Conservation (phyloP, 2,113 vertebrate species). For the Dolichallabes microphthalmus region DNA sequence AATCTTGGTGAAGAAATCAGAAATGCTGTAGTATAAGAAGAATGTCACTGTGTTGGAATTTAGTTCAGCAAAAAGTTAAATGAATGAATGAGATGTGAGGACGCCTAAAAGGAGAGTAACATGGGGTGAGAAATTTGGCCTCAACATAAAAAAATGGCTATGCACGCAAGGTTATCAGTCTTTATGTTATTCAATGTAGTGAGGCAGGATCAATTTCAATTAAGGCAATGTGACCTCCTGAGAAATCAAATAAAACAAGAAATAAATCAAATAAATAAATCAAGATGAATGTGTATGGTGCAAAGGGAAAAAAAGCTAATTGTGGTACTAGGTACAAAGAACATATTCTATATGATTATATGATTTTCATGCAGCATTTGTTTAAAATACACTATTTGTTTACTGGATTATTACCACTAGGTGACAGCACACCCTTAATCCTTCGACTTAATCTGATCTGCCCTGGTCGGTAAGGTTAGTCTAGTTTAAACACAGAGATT, state of each 20-base stretch:
- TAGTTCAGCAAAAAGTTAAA: neutral
- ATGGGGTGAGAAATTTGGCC: neutral
- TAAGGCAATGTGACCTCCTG: constrained; percentile 33
- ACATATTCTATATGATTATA: neutral
- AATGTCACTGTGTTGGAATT: neutral
- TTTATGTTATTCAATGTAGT: constrained; percentile 11
- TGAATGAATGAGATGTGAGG: neutral
- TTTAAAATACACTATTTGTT: neutral
- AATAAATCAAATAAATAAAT: neutral
- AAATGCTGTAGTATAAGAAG: neutral
- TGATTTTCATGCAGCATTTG: neutral
- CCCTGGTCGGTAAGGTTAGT: neutral
- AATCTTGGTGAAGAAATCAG: neutral
- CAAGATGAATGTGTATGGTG: neutral
- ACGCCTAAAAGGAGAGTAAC: neutral
- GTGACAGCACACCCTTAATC: constrained; percentile 49
- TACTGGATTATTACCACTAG: constrained; percentile 48
- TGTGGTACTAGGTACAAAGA: neutral
- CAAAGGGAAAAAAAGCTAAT: neutral
- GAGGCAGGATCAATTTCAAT: constrained; percentile 33
- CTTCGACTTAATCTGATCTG: neutral
- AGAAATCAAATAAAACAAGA: neutral
- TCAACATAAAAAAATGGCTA: neutral
- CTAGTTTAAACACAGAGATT: neutral
- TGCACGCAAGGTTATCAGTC: neutral